Evolutionary conservation across 2,797 vertebrate genomes (phyloP).

Genomic region (Platalea minor): DNA sequence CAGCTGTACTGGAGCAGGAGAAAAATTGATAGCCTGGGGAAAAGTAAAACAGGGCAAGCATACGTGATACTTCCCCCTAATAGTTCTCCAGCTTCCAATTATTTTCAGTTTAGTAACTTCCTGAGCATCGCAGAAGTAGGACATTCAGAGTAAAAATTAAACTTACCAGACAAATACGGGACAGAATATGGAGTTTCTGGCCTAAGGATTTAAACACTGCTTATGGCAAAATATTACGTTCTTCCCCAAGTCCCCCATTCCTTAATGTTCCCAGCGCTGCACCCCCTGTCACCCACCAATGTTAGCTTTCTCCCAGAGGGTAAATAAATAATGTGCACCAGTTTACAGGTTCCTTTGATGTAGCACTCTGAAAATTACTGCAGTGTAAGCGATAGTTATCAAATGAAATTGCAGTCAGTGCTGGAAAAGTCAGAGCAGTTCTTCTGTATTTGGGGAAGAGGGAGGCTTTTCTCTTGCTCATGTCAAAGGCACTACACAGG

Average conservation of each 20-base stretch:
- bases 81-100: not conserved
- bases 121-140: not conserved
- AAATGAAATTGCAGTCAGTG: not conserved
- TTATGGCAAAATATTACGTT: not conserved
- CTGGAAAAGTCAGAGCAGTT: not conserved
- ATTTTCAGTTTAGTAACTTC: slow-evolving; percentile 2
- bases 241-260: not conserved
- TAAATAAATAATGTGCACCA: not conserved
- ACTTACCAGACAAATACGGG: not conserved
- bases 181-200: not conserved
- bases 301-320: not conserved
- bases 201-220: not conserved
- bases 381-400: not conserved
- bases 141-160: not conserved
- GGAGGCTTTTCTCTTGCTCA: not conserved
- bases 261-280: not conserved
- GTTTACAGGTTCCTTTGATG: not conserved
- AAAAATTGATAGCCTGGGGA: not conserved
- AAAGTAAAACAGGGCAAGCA: not conserved
- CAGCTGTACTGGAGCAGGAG: not conserved
- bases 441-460: not conserved
- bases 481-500: not conserved
- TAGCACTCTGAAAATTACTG: not conserved
- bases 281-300: not conserved
- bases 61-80: not conserved